A percentile compares a stretch with the other conserved stretches of the same genome.
Conservation (phyloP, 2,888 invertebrate genomes). For the Lithophane leautieri region DNA sequence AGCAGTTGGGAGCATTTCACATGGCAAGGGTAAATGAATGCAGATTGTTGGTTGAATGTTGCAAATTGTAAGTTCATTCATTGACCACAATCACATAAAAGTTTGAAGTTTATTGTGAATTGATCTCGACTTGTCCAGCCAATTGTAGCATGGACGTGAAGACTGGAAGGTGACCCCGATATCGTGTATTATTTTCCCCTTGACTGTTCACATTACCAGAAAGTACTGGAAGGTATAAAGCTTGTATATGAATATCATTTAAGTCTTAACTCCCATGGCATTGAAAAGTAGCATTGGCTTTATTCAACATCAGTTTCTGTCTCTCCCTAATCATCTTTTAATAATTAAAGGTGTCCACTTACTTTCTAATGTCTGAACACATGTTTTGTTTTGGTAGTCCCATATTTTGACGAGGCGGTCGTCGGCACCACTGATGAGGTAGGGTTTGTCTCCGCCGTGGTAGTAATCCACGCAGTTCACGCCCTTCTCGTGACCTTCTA, state of each 20-base stretch:
- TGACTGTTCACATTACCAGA: neutral
- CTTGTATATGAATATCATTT: neutral
- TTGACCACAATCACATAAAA: neutral
- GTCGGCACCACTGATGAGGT: constrained; percentile 99
- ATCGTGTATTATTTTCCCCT: neutral
- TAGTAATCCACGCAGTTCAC: constrained; percentile 99
- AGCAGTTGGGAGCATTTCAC: constrained; percentile 25
- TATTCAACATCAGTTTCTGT: neutral
- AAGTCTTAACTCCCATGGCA: neutral
- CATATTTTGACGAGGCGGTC: constrained; percentile 99
- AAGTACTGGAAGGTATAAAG: neutral
- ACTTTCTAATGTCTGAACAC: constrained; percentile 98
- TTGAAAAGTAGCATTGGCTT: neutral
- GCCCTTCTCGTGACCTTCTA: constrained; percentile 99
- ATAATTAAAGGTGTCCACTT: constrained; percentile 32
- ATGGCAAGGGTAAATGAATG: neutral
- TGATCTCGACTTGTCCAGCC: constrained; percentile 1
- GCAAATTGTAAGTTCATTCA: neutral
- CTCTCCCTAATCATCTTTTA: too few relatives aligned
- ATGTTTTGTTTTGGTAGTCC: constrained; percentile 99
- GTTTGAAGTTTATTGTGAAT: neutral
- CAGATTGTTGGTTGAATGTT: neutral
- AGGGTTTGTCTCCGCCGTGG: constrained; percentile 99
- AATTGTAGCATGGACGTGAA: neutral
- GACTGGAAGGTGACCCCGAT: neutral